Percentiles rank a stretch among this genome's conserved stretches.
Conservation (phyloP, 2,888 invertebrate genomes). For the Xestia c-nigrum region DNA sequence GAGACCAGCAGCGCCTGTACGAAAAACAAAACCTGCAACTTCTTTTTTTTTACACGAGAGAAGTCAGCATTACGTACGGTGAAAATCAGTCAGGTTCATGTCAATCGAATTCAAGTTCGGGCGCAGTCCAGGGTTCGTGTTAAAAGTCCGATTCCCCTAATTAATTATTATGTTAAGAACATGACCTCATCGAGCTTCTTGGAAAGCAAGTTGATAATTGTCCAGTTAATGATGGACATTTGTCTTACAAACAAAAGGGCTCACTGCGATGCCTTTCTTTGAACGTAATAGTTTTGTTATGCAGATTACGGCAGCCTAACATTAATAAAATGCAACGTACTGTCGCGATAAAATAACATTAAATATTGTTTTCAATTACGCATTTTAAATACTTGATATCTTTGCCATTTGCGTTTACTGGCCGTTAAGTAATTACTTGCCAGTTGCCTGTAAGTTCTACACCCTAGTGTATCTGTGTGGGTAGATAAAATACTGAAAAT, state of each 20-base stretch:
- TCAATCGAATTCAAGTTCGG: background rate
- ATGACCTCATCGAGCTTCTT: slow-evolving; percentile 69
- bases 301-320: slow-evolving; percentile 59
- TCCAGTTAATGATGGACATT: slow-evolving; percentile 78
- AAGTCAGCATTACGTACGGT: background rate
- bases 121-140: background rate
- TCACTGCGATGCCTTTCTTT: slow-evolving; percentile 68
- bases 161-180: slow-evolving; percentile 54
- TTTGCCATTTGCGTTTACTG: slow-evolving; percentile 63
- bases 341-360: slow-evolving; percentile 66
- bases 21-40: background rate
- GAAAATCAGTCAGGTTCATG: background rate
- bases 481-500: slow-evolving; percentile 50
- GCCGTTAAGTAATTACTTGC: slow-evolving; percentile 62
- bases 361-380: slow-evolving; percentile 71
- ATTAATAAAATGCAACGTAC: slow-evolving; percentile 65
- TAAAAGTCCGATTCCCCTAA: slow-evolving; percentile 37
- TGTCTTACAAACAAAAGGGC: slow-evolving; percentile 75
- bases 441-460: slow-evolving; percentile 42
- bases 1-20: background rate
- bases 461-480: slow-evolving; percentile 19
- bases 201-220: slow-evolving; percentile 77
- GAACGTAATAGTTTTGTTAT: slow-evolving; percentile 73
- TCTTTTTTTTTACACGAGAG: background rate
- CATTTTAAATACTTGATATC: slow-evolving; percentile 64